Evolutionary conservation across 2,113 vertebrate genomes (phyloP).

Genomic region (Tetrao urogallus): DNA sequence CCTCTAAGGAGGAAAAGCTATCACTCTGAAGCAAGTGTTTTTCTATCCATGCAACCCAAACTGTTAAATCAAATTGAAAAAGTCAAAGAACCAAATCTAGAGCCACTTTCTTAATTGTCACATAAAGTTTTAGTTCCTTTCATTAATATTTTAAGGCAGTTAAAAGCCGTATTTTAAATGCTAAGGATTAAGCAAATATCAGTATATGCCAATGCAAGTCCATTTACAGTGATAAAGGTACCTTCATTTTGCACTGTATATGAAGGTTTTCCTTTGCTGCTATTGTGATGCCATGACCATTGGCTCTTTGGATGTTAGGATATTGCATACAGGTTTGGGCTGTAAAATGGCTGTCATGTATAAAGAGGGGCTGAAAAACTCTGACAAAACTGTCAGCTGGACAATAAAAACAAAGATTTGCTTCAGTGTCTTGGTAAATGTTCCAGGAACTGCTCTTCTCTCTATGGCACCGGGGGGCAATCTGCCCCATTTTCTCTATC

Average conservation of each 20-base stretch:
- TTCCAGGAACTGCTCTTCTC: constrained; percentile 42
- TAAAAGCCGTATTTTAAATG: background rate
- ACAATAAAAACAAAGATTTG: constrained; percentile 41
- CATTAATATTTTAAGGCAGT: background rate
- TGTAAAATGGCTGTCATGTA: background rate
- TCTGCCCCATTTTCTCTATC: background rate
- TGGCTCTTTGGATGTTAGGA: background rate
- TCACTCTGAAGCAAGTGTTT: background rate
- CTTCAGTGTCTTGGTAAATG: constrained; percentile 52
- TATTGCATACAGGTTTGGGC: background rate
- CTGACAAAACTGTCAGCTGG: constrained; percentile 10
- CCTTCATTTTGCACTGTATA: background rate
- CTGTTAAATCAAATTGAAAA: background rate
- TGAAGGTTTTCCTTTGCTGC: background rate
- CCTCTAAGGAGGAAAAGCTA: constrained; percentile 8
- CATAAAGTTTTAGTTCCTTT: background rate
- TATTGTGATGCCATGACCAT: background rate
- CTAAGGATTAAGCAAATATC: background rate
- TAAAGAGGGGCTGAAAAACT: background rate
- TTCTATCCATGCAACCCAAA: background rate
- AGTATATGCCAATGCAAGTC: background rate
- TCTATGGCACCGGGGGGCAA: background rate
- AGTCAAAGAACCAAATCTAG: background rate
- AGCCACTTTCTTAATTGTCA: background rate
- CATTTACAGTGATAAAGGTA: background rate